These are phyloP conservation scores for Ictalurus punctatus DNA, from an alignment of 2,113 vertebrate species.

Conservation along the genomic window DNA sequence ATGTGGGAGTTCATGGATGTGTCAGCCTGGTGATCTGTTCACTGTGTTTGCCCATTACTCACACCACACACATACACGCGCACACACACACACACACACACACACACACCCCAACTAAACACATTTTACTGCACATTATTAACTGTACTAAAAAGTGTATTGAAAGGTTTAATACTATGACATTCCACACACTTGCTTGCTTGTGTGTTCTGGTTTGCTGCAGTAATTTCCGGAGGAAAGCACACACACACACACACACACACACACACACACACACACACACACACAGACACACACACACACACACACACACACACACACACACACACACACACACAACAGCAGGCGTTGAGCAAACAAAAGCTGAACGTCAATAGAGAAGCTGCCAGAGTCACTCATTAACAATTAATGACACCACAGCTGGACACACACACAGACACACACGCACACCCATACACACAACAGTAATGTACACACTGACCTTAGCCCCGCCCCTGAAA, in stretches of 20 bases:
- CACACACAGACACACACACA: too few species aligned
- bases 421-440: constrained; percentile 59
- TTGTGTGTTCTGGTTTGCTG: background rate
- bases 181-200: background rate
- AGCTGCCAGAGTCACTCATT: constrained; percentile 60
- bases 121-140: background rate
- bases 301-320: constrained; percentile 7
- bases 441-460: constrained; percentile 36
- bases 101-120: background rate
- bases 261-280: too few species aligned
- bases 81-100: background rate
- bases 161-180: background rate
- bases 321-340: background rate
- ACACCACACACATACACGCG: background rate
- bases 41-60: background rate
- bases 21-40: background rate
- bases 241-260: background rate
- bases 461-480: background rate
- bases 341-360: constrained; percentile 54
- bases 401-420: constrained; percentile 67
- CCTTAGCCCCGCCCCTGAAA: background rate
- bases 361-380: constrained; percentile 56
- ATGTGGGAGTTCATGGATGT: too few species aligned
- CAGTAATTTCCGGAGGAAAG: background rate
- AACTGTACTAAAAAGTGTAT: constrained; percentile 8